A percentile compares a stretch with the other conserved stretches of the same genome.
Evolutionary conservation across 2,888 invertebrate species (phyloP).

Genomic region (Diploptera punctata): DNA sequence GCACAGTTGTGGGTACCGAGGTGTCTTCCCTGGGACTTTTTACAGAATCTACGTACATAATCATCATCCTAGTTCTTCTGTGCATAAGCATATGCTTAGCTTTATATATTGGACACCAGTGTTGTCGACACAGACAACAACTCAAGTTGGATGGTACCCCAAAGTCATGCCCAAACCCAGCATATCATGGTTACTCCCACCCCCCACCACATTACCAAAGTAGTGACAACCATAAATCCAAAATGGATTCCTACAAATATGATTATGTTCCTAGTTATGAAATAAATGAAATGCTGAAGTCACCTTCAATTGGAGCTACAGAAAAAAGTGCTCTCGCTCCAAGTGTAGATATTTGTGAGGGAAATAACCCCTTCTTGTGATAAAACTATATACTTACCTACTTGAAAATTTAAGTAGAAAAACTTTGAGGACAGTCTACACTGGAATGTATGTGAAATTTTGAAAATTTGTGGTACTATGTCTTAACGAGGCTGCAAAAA

Average conservation of each 20-base stretch:
- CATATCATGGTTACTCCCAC: slow-evolving; percentile 38
- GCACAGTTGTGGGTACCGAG: neutral
- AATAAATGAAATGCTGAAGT: slow-evolving; percentile 26
- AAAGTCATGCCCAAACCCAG: slow-evolving; percentile 34
- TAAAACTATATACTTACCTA: neutral
- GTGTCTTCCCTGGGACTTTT: neutral
- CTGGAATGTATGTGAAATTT: too few species aligned
- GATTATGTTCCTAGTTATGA: slow-evolving; percentile 45
- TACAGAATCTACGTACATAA: neutral
- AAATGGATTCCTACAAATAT: slow-evolving; percentile 42
- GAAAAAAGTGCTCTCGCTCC: slow-evolving; percentile 38
- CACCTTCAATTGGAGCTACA: slow-evolving; percentile 33
- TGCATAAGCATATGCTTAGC: slow-evolving; percentile 10
- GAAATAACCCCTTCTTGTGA: slow-evolving; percentile 12
- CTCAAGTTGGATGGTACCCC: slow-evolving; percentile 40
- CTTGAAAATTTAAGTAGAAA: too few species aligned
- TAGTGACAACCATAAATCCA: slow-evolving; percentile 24
- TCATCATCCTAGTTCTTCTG: slow-evolving; percentile 26
- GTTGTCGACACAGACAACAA: slow-evolving; percentile 42
- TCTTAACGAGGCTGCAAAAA: neutral
- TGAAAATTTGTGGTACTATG: neutral
- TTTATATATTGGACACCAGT: slow-evolving; percentile 4
- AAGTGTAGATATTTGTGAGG: slow-evolving; percentile 24
- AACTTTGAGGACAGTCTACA: too few species aligned
- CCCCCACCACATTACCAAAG: slow-evolving; percentile 45